phyloP scores from a whole-genome alignment of 2,888 invertebrate genomes.

The Tolmerus cingulatus region DNA sequence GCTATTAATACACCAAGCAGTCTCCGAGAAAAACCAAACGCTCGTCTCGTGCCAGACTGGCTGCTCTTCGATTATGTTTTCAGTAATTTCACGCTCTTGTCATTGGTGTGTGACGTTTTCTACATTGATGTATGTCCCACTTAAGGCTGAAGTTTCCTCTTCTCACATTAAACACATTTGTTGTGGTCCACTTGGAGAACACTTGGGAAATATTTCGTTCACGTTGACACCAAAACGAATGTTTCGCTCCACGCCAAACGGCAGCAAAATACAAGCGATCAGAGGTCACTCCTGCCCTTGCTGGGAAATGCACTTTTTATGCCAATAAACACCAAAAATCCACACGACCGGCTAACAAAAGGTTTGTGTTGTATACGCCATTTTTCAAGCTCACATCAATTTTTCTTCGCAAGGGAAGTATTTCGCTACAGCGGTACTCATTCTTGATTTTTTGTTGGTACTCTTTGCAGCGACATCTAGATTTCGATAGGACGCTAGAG shows the following conservation, averaged over 20 bases:
- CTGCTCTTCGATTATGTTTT: conserved; percentile 9
- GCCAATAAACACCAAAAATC: conserved; percentile 27
- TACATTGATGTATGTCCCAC: conserved; percentile 41
- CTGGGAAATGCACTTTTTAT: neutral
- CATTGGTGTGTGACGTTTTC: conserved; percentile 39
- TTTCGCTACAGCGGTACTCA: neutral
- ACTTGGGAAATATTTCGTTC: conserved; percentile 16
- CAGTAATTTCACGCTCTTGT: conserved; percentile 5
- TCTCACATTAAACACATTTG: conserved; percentile 22
- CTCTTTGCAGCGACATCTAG: neutral
- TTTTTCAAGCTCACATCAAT: conserved; percentile 64
- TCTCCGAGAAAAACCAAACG: neutral
- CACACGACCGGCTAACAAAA: conserved; percentile 66
- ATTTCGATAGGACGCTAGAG: neutral
- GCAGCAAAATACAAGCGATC: neutral
- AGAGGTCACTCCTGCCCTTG: neutral
- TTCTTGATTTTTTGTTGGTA: neutral
- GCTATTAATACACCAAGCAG: neutral
- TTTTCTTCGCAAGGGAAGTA: neutral
- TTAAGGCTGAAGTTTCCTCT: conserved; percentile 28
- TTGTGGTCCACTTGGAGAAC: conserved; percentile 25
- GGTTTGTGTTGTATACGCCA: conserved; percentile 71
- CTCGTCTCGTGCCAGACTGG: neutral
- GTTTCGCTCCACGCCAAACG: neutral
- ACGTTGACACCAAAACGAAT: neutral